Evolutionary conservation across 2,113 vertebrate species (phyloP).

Genomic region (Ictalurus furcatus): DNA sequence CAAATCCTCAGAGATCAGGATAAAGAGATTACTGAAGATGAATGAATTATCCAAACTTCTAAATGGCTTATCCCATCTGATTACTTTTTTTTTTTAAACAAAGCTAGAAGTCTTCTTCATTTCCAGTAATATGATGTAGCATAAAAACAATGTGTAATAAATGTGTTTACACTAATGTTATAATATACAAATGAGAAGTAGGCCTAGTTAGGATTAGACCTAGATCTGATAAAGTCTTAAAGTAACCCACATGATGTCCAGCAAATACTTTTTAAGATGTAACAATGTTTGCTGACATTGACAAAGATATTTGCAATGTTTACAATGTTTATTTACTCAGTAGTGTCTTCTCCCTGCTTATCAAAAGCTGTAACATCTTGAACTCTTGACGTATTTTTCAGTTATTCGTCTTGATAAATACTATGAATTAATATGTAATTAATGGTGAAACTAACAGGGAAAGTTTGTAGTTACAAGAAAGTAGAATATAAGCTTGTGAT

Average conservation of each 20-base stretch:
- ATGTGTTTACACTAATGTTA: no score
- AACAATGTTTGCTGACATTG: not conserved
- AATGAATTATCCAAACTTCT: not conserved
- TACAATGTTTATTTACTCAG: not conserved
- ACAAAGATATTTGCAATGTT: not conserved
- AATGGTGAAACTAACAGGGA: not conserved
- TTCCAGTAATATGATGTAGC: no score
- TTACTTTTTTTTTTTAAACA: not conserved
- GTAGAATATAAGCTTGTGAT: not conserved
- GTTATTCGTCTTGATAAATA: not conserved
- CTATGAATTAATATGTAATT: not conserved
- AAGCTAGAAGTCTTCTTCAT: no score
- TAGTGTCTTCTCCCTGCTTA: not conserved
- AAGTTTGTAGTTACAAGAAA: not conserved
- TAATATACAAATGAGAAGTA: no score
- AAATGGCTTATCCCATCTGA: not conserved
- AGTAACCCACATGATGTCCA: not conserved
- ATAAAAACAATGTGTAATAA: no score
- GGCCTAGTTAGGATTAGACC: no score
- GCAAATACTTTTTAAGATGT: not conserved
- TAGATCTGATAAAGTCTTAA: not conserved
- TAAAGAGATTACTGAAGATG: not conserved
- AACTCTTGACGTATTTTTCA: not conserved
- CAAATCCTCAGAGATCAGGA: not conserved
- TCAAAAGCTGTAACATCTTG: not conserved